Evolutionary conservation across 2,888 invertebrate genomes (phyloP).

Genomic region (Germaria angustata): DNA sequence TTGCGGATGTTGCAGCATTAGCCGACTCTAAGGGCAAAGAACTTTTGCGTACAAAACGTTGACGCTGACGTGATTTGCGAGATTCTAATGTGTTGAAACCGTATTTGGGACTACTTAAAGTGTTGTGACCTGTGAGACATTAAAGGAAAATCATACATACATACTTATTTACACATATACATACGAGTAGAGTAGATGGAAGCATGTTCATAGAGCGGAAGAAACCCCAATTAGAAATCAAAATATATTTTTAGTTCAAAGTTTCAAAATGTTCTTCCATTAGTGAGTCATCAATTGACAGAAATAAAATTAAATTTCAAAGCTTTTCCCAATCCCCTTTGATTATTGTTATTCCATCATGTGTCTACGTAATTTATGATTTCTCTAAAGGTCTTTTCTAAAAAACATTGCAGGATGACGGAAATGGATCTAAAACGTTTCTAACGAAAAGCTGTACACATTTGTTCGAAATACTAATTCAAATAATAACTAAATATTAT

Average conservation of each 20-base stretch:
- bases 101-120: conserved; percentile 81
- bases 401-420: not conserved
- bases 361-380: conserved; percentile 46
- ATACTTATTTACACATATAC: not conserved
- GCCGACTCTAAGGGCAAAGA: conserved; percentile 78
- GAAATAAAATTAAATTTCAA: conserved; percentile 11
- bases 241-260: conserved; percentile 50
- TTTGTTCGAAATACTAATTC: conserved; percentile 49
- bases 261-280: not conserved
- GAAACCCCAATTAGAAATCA: conserved; percentile 46
- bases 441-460: conserved; percentile 55
- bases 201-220: conserved; percentile 19
- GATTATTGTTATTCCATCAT: conserved; percentile 26
- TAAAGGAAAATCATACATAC: conserved; percentile 15
- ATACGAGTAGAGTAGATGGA: not conserved
- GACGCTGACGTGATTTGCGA: conserved; percentile 80
- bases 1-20: conserved; percentile 34
- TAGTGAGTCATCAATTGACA: not conserved
- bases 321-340: conserved; percentile 50
- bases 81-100: conserved; percentile 83
- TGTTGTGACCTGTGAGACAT: conserved; percentile 73
- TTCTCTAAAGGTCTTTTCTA: conserved; percentile 53
- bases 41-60: conserved; percentile 81
- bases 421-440: conserved; percentile 5
- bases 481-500: conserved; percentile 53